A percentile compares a stretch with the other conserved stretches of the same genome.
Evolutionary conservation across 1,140 invertebrate genomes (phyloP).

Genomic region (Saccostrea cuccullata): DNA sequence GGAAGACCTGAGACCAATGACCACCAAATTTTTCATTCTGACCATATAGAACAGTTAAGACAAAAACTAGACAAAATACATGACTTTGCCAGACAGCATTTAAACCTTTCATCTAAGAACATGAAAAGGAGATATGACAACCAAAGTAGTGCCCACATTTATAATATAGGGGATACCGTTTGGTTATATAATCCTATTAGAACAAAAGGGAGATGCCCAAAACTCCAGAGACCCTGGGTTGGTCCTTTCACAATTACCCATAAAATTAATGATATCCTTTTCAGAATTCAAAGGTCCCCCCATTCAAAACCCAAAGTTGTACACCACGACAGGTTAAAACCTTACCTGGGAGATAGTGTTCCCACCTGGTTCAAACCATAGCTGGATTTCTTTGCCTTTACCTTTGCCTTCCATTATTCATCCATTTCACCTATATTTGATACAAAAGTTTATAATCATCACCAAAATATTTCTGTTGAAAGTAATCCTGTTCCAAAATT

Average conservation of each 20-base stretch:
- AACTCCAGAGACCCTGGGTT: conserved; percentile 46
- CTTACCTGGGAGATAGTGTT: conserved; percentile 17
- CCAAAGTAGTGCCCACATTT: not conserved
- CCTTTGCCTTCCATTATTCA: too few relatives aligned
- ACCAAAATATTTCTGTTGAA: too few relatives aligned
- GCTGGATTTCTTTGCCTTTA: too few relatives aligned
- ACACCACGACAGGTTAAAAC: conserved; percentile 39
- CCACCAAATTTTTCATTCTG: not conserved
- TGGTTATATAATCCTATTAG: conserved; percentile 37
- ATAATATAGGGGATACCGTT: conserved; percentile 17
- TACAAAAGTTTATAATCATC: too few relatives aligned
- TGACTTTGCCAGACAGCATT: not conserved
- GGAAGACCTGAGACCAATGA: conserved; percentile 12
- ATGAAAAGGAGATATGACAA: conserved; percentile 41
- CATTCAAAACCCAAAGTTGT: conserved; percentile 41
- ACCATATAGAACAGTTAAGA: not conserved
- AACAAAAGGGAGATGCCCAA: conserved; percentile 38
- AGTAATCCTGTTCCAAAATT: too few relatives aligned
- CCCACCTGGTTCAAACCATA: not conserved
- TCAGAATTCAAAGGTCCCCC: conserved; percentile 40
- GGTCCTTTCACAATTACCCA: conserved; percentile 41
- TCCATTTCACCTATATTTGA: too few relatives aligned
- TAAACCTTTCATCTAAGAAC: conserved; percentile 10
- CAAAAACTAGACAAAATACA: conserved; percentile 23
- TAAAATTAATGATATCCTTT: conserved; percentile 40